A percentile compares a stretch with the other conserved stretches of the same genome.
Evolutionary conservation across 2,797 vertebrate genomes (phyloP).

Genomic region (Epinephelus awoara): DNA sequence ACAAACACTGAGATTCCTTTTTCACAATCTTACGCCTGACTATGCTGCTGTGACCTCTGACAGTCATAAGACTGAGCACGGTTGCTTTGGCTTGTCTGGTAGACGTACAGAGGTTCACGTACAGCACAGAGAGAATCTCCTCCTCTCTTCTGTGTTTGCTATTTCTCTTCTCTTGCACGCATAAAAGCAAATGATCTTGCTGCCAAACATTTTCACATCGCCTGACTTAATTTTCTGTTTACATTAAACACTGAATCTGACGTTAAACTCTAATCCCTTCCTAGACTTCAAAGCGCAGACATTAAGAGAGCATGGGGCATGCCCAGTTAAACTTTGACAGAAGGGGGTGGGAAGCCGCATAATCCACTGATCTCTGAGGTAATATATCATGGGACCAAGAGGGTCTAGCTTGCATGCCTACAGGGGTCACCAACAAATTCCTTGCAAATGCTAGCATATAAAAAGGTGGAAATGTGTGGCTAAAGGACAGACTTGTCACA

Average conservation of each 20-base stretch:
- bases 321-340: conserved; percentile 57
- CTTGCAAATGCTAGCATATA: neutral
- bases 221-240: conserved; percentile 46
- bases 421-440: conserved; percentile 31
- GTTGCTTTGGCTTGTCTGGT: conserved; percentile 22
- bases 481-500: neutral
- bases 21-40: conserved; percentile 31
- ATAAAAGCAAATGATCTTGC: neutral
- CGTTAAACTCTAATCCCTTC: conserved; percentile 53
- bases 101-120: neutral
- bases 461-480: neutral
- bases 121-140: conserved; percentile 22
- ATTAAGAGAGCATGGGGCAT: conserved; percentile 15
- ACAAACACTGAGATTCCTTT: conserved; percentile 27
- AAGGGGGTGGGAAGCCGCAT: conserved; percentile 49
- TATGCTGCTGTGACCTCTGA: conserved; percentile 47
- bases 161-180: neutral
- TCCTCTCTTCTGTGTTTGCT: neutral
- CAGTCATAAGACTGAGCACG: conserved; percentile 68
- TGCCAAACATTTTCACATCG: neutral
- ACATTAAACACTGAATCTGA: conserved; percentile 47
- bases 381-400: conserved; percentile 49
- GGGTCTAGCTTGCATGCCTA: conserved; percentile 5
- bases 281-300: conserved; percentile 56
- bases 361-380: conserved; percentile 56